Percentiles rank a stretch among this genome's conserved stretches.
Evolutionary conservation across 2,797 vertebrate genomes (phyloP).

Genomic region (Gadopsis bispinosus): DNA sequence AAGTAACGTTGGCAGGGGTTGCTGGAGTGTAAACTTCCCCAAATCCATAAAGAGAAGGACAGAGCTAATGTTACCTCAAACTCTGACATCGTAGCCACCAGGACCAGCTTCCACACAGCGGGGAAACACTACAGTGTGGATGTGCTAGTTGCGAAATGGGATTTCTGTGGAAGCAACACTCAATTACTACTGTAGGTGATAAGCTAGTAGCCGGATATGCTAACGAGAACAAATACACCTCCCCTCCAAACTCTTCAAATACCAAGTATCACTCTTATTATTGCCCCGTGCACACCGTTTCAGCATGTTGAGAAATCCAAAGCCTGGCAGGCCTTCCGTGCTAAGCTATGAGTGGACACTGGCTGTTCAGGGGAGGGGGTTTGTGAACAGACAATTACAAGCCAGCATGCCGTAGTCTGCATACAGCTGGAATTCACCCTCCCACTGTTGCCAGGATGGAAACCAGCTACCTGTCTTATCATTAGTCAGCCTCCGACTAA

Average conservation of each 20-base stretch:
- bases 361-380: background rate
- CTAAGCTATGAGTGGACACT: background rate
- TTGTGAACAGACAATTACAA: background rate
- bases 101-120: no score
- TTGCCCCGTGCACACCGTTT: background rate
- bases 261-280: background rate
- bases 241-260: background rate
- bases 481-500: conserved; percentile 51
- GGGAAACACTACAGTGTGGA: no score
- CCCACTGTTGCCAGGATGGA: conserved; percentile 24
- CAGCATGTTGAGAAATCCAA: background rate
- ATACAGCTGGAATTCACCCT: conserved; percentile 22
- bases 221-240: background rate
- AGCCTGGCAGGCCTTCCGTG: background rate
- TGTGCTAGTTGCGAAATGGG: no score
- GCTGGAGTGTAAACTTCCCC: background rate
- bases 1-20: background rate
- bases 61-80: background rate
- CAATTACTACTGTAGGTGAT: background rate
- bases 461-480: conserved; percentile 30
- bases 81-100: background rate
- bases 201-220: background rate
- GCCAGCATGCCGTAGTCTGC: background rate
- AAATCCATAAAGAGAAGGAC: background rate
- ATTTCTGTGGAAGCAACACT: background rate